These are phyloP conservation scores for Anguilla anguilla DNA, from an alignment of 2,797 vertebrate species.

Conservation along the genomic window DNA sequence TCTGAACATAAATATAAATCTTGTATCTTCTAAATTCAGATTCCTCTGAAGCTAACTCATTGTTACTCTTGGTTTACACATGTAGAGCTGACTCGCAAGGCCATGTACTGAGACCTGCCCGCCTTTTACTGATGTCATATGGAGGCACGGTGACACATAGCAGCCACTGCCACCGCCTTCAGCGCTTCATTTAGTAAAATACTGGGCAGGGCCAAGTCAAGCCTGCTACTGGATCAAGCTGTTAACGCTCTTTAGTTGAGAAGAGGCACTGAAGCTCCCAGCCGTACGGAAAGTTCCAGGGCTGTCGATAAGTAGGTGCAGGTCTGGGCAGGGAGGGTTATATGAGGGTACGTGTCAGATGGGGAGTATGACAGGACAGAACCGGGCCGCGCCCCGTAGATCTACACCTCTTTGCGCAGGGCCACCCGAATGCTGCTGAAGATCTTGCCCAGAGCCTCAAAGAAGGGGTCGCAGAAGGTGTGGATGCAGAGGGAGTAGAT, in stretches of 20 bases:
- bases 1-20: neutral
- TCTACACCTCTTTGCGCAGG: conserved; percentile 82
- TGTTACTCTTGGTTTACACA: neutral
- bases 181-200: neutral
- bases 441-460: conserved; percentile 85
- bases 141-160: neutral
- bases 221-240: neutral
- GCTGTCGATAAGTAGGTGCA: neutral
- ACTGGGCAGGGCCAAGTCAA: neutral
- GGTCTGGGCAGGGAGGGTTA: neutral
- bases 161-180: neutral
- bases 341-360: neutral
- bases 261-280: neutral
- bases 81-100: neutral
- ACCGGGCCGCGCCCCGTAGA: neutral
- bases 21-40: neutral
- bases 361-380: neutral
- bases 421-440: conserved; percentile 84
- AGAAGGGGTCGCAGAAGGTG: conserved; percentile 93
- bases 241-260: neutral
- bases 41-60: neutral
- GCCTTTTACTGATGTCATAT: neutral
- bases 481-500: conserved; percentile 93
- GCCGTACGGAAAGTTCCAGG: neutral
- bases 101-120: neutral